Base-by-base conservation (phyloP, 30 jellyfish, hydroid and myxozoan genomes). In the Calvadosia cruxmelitensis region DNA sequence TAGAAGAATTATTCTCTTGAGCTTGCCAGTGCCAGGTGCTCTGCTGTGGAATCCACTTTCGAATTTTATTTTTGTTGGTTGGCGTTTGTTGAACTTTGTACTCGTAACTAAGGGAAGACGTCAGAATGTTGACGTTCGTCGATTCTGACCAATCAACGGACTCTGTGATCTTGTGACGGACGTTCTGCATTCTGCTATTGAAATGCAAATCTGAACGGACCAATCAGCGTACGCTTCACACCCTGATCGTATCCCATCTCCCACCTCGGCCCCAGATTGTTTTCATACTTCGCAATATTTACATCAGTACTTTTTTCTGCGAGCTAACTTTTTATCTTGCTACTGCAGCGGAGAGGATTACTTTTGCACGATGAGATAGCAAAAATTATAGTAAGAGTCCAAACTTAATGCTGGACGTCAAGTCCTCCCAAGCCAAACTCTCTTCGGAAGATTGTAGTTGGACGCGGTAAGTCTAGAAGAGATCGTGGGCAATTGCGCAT, bases 401-500 rank as follows among this genome's bases (percentile, higher is more conserved):
- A 42, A 42, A 42, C n/a, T 42, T 20, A 42, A 42, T 42, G 57
- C 57, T 42, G 57, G 57, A 42, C 57, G 20, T 42, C 20, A 20
- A 10, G 57, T 42, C 57, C 57, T 42, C 10, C 57, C 57, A 42
- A 10, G 15, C 20, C 10, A 42, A 42, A 20, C 57, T 42, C 20
- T 42, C 57, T 42, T 42, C 57, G 57, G 57, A 42, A 42, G 57
- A 42, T 42, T 42, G 57, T 20, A n/a, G 57, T 20, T 42, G 57
- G 57, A 20, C 10, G 20, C 57, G 57, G 57, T 42, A 42, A 42
- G 57, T 42, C 20, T 42, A 5, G 57, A 10, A n/a, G n/a, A n/a
- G n/a, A n/a, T n/a, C n/a, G n/a, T n/a, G n/a, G n/a, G n/a, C n/a
- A n/a, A n/a, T n/a, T n/a, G n/a, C n/a, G n/a, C n/a, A n/a, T n/a